Percentiles rank a stretch among this genome's conserved stretches.
These are phyloP conservation scores for Cryptus viduatorius DNA, from an alignment of 2,888 invertebrate species.

Conservation along the genomic window DNA sequence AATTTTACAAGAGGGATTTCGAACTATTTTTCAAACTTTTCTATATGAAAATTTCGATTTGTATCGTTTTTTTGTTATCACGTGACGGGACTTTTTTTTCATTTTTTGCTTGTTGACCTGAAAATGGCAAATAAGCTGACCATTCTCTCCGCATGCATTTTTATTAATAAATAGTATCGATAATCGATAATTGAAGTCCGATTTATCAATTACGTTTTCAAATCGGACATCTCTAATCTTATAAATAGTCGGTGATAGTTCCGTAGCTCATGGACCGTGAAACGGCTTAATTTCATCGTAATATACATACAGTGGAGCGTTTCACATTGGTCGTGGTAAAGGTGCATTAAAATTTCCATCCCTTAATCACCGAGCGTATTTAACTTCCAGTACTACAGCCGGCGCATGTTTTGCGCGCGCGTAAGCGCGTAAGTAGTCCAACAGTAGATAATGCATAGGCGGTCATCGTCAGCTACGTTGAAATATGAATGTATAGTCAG, in stretches of 20 bases:
- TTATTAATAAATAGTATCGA: neutral
- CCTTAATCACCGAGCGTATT: slow-evolving; percentile 41
- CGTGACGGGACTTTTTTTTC: neutral
- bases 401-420: neutral
- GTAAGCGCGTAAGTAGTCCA: neutral
- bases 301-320: neutral
- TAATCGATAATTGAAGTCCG: too few species aligned
- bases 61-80: too few species aligned
- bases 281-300: slow-evolving; percentile 12
- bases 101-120: neutral
- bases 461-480: slow-evolving; percentile 32
- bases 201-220: neutral
- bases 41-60: too few species aligned
- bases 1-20: too few species aligned
- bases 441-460: slow-evolving; percentile 22
- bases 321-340: neutral
- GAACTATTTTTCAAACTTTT: too few species aligned
- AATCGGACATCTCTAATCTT: neutral
- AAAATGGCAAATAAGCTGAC: neutral
- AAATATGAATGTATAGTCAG: slow-evolving; percentile 31
- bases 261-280: slow-evolving; percentile 9
- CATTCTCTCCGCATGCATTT: neutral
- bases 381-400: slow-evolving; percentile 14
- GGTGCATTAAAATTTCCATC: slow-evolving; percentile 40
- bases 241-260: neutral